These are phyloP conservation scores for Loriculus beryllinus DNA, from an alignment of 2,797 vertebrate genomes.

Conservation along the genomic window DNA sequence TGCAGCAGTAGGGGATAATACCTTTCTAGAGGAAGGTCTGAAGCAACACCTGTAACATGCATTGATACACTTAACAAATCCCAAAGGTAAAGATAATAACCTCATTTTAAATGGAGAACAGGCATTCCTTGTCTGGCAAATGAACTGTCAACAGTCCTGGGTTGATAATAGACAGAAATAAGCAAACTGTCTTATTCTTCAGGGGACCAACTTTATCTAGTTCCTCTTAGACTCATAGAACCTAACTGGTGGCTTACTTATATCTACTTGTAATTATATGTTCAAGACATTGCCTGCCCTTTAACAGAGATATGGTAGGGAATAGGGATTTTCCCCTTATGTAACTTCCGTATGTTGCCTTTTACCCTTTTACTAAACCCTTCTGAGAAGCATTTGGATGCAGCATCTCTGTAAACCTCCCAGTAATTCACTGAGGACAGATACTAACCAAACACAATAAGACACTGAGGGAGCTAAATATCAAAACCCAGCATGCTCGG, in stretches of 20 bases:
- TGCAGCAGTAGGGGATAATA: not conserved
- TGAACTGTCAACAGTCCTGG: not conserved
- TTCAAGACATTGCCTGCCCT: not conserved
- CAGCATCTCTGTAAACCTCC: not conserved
- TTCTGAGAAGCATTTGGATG: not conserved
- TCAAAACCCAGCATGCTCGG: not conserved
- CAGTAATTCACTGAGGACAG: not conserved
- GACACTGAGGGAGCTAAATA: not conserved
- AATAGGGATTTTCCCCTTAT: not conserved
- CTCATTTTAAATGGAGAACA: not conserved
- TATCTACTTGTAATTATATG: rapidly evolving
- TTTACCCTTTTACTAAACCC: not conserved
- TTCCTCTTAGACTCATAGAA: not conserved
- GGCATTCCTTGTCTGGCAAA: not conserved
- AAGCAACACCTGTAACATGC: not conserved
- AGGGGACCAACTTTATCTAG: not conserved
- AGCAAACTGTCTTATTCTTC: not conserved
- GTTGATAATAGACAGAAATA: not conserved
- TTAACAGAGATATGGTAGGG: not conserved
- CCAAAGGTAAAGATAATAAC: not conserved
- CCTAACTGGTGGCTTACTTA: not conserved
- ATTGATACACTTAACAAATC: not conserved
- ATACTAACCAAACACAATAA: not conserved
- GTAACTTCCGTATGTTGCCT: not conserved
- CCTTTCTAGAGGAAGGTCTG: not conserved